These are phyloP conservation scores for Eulemur rufifrons DNA, from an alignment of 2,113 vertebrate species.

Conservation along the genomic window DNA sequence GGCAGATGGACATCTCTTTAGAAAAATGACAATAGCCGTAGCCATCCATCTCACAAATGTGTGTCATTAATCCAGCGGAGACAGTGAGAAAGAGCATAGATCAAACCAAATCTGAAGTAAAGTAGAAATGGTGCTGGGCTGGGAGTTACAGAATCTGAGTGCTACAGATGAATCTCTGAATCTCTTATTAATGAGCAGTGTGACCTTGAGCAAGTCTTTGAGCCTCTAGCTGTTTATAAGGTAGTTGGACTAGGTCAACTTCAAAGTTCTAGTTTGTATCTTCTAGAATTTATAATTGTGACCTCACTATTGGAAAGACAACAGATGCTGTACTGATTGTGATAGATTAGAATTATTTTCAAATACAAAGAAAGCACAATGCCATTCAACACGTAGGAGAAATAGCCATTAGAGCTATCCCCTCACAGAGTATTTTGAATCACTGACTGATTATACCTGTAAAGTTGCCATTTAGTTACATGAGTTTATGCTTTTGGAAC, in stretches of 20 bases:
- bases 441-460: not conserved
- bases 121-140: not conserved
- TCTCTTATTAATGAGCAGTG: not conserved
- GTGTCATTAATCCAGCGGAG: slow-evolving; percentile 58
- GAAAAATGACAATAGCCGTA: slow-evolving; percentile 63
- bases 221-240: not conserved
- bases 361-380: not conserved
- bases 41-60: slow-evolving; percentile 65
- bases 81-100: slow-evolving; percentile 48
- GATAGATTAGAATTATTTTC: not conserved
- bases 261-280: not conserved
- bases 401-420: not conserved
- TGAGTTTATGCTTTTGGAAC: not conserved
- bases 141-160: not conserved
- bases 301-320: not conserved
- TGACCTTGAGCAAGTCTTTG: slow-evolving; percentile 53
- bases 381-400: not conserved
- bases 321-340: not conserved
- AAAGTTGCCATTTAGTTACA: not conserved
- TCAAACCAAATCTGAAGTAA: slow-evolving; percentile 42
- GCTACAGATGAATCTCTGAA: not conserved
- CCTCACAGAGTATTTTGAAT: not conserved
- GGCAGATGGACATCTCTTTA: slow-evolving; percentile 72
- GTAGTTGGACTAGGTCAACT: not conserved
- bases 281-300: not conserved